Base-by-base conservation (phyloP, 2,888 invertebrate species). In the Neria commutata region DNA sequence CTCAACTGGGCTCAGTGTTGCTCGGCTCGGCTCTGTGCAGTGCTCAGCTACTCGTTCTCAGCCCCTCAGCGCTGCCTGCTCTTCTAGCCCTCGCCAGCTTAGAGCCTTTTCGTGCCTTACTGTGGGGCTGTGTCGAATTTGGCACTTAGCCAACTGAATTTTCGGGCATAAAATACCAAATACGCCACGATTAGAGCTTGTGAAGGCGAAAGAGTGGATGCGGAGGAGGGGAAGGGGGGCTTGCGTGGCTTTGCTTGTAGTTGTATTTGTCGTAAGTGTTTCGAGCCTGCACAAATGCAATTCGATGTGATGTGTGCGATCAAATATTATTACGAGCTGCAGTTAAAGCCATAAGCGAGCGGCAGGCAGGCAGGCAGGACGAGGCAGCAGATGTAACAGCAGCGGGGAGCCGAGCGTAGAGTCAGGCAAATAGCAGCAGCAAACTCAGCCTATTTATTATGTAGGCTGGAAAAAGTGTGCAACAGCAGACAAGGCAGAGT, bases 131-230 rank as follows among this genome's bases (percentile, higher is more conserved):
- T 55, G 53, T 33, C 48, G 54, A 55, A 68, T 60, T 68, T 68
- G 68, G 68, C 68, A 58, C 52, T 58, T 53, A 58, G 68, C 68
- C 68, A 68, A 63, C 61, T 61, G 64, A 63, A 67, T 66, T 65
- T 67, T 66, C 62, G 55, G 63, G 64, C 61, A 67, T 63, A 60
- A 63, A 64, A 65, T 65, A 61, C 61, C 64, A 62, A 67, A 29
- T 29, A 29, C 29, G 6, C 29, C 11, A 11, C 29, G 29, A 29
- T 29, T 29, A 29, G 29, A 29, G 29, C 29, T 6, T 29, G 6
- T n/a, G n/a, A 8, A 29, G 29, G 29, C 29, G 29, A 29, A 29
- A 11, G 29, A 8, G 29, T 29, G 29, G 29, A 11, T 29, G 29
- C 29, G 11, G 29, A 8, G 29, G 29, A 6, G 6, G 29, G 6